Base-by-base conservation (phyloP, 2,113 vertebrate genomes). In the Paradoxurus hermaphroditus region DNA sequence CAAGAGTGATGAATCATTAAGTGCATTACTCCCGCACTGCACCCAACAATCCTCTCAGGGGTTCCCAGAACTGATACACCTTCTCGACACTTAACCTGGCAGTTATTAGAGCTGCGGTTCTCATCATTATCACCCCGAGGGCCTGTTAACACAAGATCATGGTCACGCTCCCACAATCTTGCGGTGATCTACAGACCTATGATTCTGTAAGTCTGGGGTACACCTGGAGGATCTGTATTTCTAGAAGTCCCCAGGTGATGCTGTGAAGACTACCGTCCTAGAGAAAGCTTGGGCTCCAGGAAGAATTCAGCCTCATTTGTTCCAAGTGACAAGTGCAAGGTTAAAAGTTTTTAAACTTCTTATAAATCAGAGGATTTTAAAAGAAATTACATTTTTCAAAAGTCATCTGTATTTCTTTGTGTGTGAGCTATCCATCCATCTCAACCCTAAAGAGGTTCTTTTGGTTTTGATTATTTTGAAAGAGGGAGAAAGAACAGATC, bases 381-480 rank as follows among this genome's bases (percentile, higher is more conserved):
- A 63, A 82, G 36, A 86, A 91, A 68, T 70, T 0, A 2, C 81
- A 34, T 88, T 46, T 93, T 75, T 86, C 36, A 65, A 79, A 73
- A 44, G 49, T 19, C 46, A 51, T 46, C 27, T 8, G 16, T 88
- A 82, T 93, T 88, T 90, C 19, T 49, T 59, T 15, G 5, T 65
- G 41, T 87, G 23, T 72, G 53, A 92, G 41, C 34, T 68, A 8
- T 34, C 70, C 46, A 21, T 59, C 27, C 46, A 21, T 59, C 27
- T 72, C 16, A 79, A 34, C 72, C 36, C 46, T 86, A 72, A 92
- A 90, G 44, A 90, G 75, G 53, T 68, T 67, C 5, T 79, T 96
- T 84, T 4, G 36, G 25, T 78, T 97, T 84, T 92, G 46, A 82
- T 94, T 91, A 62, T 96, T 84, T 95, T 67, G 63, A 97, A 94